phyloP scores from a whole-genome alignment of 1,140 invertebrate species.

The Cyclargus thomasi region DNA sequence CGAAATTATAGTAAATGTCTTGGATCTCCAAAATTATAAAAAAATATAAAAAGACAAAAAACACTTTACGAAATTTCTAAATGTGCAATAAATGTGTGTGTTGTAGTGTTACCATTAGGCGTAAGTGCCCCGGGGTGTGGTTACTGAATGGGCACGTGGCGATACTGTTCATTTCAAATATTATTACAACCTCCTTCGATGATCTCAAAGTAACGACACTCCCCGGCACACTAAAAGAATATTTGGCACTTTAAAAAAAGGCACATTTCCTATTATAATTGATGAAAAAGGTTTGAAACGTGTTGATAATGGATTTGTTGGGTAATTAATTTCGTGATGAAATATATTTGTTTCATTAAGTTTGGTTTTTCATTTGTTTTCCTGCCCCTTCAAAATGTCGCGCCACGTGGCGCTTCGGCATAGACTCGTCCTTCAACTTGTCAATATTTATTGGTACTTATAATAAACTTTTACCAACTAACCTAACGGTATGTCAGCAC shows the following conservation, averaged over 20 bases:
- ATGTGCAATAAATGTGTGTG: slow-evolving; percentile 77
- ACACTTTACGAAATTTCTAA: slow-evolving; percentile 74
- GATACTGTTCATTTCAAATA: slow-evolving; percentile 44
- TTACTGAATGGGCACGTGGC: slow-evolving; percentile 43
- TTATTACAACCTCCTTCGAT: slow-evolving; percentile 55
- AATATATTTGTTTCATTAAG: slow-evolving; percentile 77
- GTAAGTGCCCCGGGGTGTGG: slow-evolving; percentile 62
- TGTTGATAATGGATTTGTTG: slow-evolving; percentile 77
- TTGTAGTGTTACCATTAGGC: slow-evolving; percentile 75
- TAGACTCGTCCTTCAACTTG: too few species aligned
- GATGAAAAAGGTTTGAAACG: slow-evolving; percentile 67
- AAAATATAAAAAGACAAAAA: slow-evolving; percentile 67
- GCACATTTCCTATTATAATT: slow-evolving; percentile 73
- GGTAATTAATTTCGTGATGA: slow-evolving; percentile 76
- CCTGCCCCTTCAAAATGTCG: too few species aligned
- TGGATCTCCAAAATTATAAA: slow-evolving; percentile 72
- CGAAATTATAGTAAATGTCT: slow-evolving; percentile 75
- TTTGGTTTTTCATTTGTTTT: slow-evolving; percentile 47
- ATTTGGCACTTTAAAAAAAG: slow-evolving; percentile 73
- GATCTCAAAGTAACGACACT: slow-evolving; percentile 67
- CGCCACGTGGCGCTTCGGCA: too few species aligned
- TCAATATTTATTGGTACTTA: too few species aligned
- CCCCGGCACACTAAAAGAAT: slow-evolving; percentile 62
- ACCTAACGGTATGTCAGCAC: too few species aligned
- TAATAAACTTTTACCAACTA: too few species aligned